A percentile compares a stretch with the other conserved stretches of the same genome.
Conservation (phyloP, 35 echinoderm and acorn worm genomes). For the Lytechinus pictus region DNA sequence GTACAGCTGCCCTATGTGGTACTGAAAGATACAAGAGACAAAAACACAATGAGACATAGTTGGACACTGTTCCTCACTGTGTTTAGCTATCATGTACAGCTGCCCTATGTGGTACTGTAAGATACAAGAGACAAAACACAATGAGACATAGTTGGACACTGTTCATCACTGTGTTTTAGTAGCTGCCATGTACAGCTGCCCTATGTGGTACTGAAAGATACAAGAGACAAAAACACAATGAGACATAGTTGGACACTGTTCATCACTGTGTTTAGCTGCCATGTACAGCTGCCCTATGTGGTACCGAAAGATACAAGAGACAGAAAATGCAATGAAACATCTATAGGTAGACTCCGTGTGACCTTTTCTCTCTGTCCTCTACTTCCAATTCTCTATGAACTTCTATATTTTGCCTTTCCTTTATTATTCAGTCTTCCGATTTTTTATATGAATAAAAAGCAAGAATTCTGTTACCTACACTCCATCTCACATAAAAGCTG, state of each 20-base stretch:
- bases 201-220: constrained; percentile 61
- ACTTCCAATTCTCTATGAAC: too few species aligned
- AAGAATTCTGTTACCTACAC: too few species aligned
- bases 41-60: too few species aligned
- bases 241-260: too few species aligned
- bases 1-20: constrained; percentile 95
- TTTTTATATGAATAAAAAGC: too few species aligned
- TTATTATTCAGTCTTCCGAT: too few species aligned
- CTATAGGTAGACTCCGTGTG: neutral
- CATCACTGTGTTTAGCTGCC: too few species aligned
- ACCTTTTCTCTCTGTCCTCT: too few species aligned
- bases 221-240: too few species aligned
- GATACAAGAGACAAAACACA: neutral
- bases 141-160: neutral
- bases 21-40: constrained; percentile 66
- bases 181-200: constrained; percentile 99
- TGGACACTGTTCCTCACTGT: constrained; percentile 79
- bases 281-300: too few species aligned
- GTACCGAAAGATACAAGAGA: neutral
- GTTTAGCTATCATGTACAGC: constrained; percentile 98
- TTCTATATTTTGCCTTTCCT: too few species aligned
- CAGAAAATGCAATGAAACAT: neutral
- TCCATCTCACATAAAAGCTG: too few species aligned
- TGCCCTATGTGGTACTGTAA: constrained; percentile 56
- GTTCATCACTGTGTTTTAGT: constrained; percentile 89